Conservation (phyloP, 2,797 vertebrate species). For the Sitta carolinensis region DNA sequence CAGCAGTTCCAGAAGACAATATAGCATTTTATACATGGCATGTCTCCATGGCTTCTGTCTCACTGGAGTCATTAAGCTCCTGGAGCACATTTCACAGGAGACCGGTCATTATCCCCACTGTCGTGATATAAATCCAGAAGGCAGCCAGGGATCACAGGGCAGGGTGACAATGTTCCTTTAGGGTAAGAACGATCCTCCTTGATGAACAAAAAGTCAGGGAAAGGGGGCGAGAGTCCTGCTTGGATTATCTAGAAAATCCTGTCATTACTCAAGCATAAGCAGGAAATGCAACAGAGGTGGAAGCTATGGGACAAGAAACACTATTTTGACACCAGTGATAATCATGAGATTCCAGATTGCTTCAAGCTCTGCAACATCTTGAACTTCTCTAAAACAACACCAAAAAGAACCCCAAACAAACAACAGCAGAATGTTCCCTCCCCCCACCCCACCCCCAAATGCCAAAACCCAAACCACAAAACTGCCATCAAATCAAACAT, state of each 20-base stretch:
- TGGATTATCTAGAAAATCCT: background rate
- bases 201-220: background rate
- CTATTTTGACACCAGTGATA: background rate
- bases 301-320: background rate
- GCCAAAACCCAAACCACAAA: background rate
- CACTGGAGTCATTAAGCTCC: background rate
- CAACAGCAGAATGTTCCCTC: background rate
- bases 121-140: background rate
- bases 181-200: rapidly evolving
- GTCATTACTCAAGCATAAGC: background rate
- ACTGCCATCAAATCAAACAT: rapidly evolving
- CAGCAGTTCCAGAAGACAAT: background rate
- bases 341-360: background rate
- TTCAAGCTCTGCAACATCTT: background rate
- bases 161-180: background rate
- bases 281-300: background rate
- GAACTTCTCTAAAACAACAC: background rate
- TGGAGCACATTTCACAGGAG: background rate
- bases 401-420: background rate
- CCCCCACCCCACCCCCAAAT: rapidly evolving
- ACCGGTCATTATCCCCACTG: background rate
- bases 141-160: background rate
- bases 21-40: background rate
- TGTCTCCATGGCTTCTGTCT: background rate
- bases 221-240: background rate